A percentile compares a stretch with the other conserved stretches of the same genome.
phyloP scores from a whole-genome alignment of 2,113 vertebrate species.

The Embiotoca jacksoni region DNA sequence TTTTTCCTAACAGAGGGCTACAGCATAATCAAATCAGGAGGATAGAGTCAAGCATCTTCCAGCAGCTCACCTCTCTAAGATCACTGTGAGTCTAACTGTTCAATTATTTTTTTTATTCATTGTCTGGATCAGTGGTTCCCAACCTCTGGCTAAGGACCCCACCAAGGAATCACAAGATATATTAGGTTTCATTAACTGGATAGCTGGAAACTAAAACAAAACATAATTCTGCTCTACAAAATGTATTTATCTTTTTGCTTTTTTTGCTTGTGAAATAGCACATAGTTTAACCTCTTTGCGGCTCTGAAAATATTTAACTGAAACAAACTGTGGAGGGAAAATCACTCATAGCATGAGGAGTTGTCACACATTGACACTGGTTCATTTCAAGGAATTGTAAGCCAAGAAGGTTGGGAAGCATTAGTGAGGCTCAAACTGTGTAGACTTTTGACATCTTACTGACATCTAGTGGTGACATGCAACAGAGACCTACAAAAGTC shows the following conservation, averaged over 20 bases:
- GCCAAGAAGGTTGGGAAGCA: not conserved
- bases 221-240: not conserved
- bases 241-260: not conserved
- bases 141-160: not conserved
- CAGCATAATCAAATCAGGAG: constrained; percentile 92
- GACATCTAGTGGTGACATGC: constrained; percentile 70
- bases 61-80: constrained; percentile 89
- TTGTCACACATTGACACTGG: not conserved
- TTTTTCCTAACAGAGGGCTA: constrained; percentile 87
- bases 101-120: not conserved
- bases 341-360: not conserved
- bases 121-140: not conserved
- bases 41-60: constrained; percentile 90
- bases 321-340: not conserved
- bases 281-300: not conserved
- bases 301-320: not conserved
- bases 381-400: not conserved
- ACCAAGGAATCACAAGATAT: not conserved
- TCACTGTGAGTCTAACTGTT: constrained; percentile 87
- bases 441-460: constrained; percentile 36
- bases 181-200: not conserved
- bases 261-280: not conserved
- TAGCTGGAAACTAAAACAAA: not conserved
- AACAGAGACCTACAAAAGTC: not conserved
- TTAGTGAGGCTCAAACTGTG: not conserved